Conservation (phyloP, 2,113 vertebrate species). For the Dromaius novaehollandiae region DNA sequence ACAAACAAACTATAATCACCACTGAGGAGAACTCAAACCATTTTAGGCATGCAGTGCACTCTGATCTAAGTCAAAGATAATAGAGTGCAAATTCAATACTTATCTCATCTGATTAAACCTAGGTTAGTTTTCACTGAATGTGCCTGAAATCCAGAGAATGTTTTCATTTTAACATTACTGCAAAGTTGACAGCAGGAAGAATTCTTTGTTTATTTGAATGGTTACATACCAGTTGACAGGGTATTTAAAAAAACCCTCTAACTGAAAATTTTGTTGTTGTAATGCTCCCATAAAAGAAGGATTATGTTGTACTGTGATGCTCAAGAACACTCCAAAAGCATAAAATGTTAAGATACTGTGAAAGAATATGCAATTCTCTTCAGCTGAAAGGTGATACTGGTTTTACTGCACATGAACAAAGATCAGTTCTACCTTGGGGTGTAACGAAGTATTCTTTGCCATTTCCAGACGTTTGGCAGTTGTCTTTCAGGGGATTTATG, state of each 20-base stretch:
- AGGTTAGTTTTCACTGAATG: neutral
- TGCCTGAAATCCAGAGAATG: neutral
- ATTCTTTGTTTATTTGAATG: neutral
- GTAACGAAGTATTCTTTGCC: neutral
- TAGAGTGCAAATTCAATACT: neutral
- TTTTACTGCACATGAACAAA: neutral
- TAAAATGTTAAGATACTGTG: neutral
- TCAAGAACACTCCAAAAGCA: neutral
- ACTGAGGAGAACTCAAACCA: neutral
- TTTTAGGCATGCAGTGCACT: neutral
- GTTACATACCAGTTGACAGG: neutral
- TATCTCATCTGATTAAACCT: neutral
- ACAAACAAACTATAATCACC: neutral
- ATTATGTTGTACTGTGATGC: neutral
- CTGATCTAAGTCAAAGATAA: slow-evolving; percentile 2
- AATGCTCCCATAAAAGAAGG: neutral
- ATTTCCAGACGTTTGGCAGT: neutral
- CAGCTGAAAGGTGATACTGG: neutral
- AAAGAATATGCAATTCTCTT: neutral
- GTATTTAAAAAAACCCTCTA: neutral
- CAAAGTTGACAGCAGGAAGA: neutral
- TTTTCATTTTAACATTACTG: neutral
- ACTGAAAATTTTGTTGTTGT: neutral
- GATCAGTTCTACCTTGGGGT: neutral
- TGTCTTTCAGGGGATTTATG: neutral